These are phyloP conservation scores for Epinephelus lanceolatus DNA, from an alignment of 2,113 vertebrate genomes.

Conservation along the genomic window DNA sequence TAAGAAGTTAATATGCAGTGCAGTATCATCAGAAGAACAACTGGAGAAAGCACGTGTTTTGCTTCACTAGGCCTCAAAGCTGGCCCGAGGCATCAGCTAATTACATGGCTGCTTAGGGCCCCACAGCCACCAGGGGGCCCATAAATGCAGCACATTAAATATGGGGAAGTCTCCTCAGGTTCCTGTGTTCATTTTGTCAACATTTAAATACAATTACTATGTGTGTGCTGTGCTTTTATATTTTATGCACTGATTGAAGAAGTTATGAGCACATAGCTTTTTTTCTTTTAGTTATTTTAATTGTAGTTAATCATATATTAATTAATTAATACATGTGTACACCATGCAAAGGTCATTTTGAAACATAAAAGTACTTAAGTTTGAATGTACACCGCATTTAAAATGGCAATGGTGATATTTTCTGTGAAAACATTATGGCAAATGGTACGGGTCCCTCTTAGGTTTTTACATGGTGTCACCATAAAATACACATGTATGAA, in stretches of 20 bases:
- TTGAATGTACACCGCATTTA: not conserved
- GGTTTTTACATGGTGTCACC: not conserved
- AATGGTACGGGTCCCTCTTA: not conserved
- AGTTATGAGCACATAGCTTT: too few species aligned
- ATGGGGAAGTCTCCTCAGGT: conserved; percentile 47
- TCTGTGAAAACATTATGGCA: not conserved
- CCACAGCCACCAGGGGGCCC: conserved; percentile 64
- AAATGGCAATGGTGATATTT: not conserved
- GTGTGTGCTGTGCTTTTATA: not conserved
- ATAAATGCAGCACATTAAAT: conserved; percentile 60
- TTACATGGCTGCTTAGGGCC: conserved; percentile 49
- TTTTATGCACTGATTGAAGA: not conserved
- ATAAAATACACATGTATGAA: not conserved
- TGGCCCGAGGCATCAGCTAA: conserved; percentile 44
- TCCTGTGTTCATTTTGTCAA: conserved; percentile 41
- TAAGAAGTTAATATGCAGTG: not conserved
- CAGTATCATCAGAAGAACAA: conserved; percentile 6
- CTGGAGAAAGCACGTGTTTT: conserved; percentile 20
- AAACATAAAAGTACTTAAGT: not conserved
- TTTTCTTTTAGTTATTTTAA: not conserved
- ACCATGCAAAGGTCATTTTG: not conserved
- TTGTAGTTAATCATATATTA: not conserved
- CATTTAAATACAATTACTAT: not conserved
- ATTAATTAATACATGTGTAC: not conserved
- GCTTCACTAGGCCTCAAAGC: conserved; percentile 21